Base-by-base conservation (phyloP, 2,888 invertebrate species). In the Girardia tigrina region DNA sequence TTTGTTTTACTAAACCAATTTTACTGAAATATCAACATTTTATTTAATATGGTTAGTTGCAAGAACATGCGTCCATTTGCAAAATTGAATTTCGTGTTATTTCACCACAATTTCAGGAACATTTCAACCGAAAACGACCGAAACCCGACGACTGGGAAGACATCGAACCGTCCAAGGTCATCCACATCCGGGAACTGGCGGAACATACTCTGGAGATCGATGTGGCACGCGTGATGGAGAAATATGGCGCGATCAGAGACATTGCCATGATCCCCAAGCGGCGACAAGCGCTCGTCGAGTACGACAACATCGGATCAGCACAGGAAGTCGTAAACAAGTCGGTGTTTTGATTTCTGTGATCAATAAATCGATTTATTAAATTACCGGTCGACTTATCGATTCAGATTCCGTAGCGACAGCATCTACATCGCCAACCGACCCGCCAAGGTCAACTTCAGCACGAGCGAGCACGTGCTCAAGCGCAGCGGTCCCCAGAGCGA, bases 141-240 rank as follows among this genome's bases (percentile, higher is more conserved):
- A 26, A 56, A 70, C 56, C 70, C 16, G 74, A 74, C 16, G 74
- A 75, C 26, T 75, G 74, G 73, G 75, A 75, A 27, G 42, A 29
- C 8, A 36, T 75, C 0, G 75, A 75, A 36, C 85, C 85, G 8
- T 86, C 86, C 1, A 81, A 82, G 28, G 86, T 86, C n/a, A 82
- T 86, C 14, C 86, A 86, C 79, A 83, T 86, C 1, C 79, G 86
- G 70, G 85, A 85, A 72, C 79, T 86, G 28, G 80, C 81, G 56
- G 84, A 83, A 23, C 80, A 81, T 77, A 84, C 83, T 0, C 81
- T 83, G 8, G 86, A 86, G 78, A 82, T 82, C n/a, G 86, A 86
- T 78, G 78, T 86, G 14, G 80, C 85, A 8, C 83, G 85, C 76
- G 83, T 85, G 12, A 81, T 86, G n/a, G 82, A 84, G 74, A 81